Evolutionary conservation across 1,140 invertebrate species (phyloP).

Genomic region (Colletes gigas): DNA sequence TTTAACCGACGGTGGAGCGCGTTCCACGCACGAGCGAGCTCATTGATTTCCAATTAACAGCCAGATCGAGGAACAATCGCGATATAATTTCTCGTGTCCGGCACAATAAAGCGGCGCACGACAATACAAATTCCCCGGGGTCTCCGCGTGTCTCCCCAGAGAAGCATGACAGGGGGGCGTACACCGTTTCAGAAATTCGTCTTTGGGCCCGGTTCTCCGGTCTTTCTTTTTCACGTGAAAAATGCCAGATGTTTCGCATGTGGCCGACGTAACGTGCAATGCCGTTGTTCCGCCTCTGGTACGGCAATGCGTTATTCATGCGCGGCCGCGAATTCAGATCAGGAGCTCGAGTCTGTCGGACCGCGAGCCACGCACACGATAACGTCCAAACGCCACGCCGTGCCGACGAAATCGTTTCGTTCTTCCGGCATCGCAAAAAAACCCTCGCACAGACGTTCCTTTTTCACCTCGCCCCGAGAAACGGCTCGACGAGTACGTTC

Average conservation of each 20-base stretch:
- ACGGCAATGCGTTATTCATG: slow-evolving; percentile 65
- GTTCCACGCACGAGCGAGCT: slow-evolving; percentile 69
- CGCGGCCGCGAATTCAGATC: slow-evolving; percentile 61
- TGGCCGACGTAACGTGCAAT: slow-evolving; percentile 71
- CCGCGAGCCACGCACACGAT: slow-evolving; percentile 22
- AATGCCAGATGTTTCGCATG: slow-evolving; percentile 82
- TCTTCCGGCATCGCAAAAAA: slow-evolving; percentile 27
- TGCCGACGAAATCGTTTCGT: background rate
- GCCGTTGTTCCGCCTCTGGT: slow-evolving; percentile 63
- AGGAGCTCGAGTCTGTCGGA: slow-evolving; percentile 29
- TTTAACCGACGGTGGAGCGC: background rate
- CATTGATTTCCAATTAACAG: slow-evolving; percentile 79
- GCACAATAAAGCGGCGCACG: slow-evolving; percentile 67
- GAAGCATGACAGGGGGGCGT: slow-evolving; percentile 79
- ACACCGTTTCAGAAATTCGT: slow-evolving; percentile 78
- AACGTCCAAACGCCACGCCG: background rate
- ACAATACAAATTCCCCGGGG: slow-evolving; percentile 76
- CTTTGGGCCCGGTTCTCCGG: slow-evolving; percentile 61
- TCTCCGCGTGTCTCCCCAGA: slow-evolving; percentile 58
- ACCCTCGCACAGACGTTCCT: background rate
- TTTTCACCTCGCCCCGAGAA: background rate
- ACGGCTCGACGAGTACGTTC: background rate
- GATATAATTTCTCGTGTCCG: slow-evolving; percentile 73
- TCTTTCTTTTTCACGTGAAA: slow-evolving; percentile 79
- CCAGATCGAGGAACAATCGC: slow-evolving; percentile 76